phyloP scores from a whole-genome alignment of 2,888 invertebrate species.

The Ceramica pisi region DNA sequence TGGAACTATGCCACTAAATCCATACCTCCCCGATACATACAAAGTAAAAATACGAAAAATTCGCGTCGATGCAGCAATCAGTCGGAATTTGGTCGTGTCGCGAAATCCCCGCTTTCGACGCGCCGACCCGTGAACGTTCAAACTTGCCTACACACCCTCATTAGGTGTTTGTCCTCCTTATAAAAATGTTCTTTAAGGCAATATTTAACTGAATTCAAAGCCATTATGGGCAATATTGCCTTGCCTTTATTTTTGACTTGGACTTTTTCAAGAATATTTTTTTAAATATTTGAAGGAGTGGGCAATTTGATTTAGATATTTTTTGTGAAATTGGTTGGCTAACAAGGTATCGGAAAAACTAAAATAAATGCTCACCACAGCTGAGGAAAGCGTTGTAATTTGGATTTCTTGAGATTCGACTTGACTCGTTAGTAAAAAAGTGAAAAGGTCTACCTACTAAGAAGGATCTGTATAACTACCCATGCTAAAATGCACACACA shows the following conservation, averaged over 20 bases:
- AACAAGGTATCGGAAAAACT: not conserved
- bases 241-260: constrained; percentile 32
- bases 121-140: constrained; percentile 79
- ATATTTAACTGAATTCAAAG: constrained; percentile 61
- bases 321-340: not conserved
- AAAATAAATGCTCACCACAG: not conserved
- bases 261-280: constrained; percentile 47
- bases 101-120: constrained; percentile 47
- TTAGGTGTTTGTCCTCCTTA: constrained; percentile 86
- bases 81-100: constrained; percentile 53
- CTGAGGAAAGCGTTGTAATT: not conserved
- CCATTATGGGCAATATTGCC: constrained; percentile 56
- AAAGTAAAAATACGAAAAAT: constrained; percentile 54
- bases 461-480: no score
- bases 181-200: constrained; percentile 77
- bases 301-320: not conserved
- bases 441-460: no score
- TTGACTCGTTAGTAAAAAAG: no score
- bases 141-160: constrained; percentile 83
- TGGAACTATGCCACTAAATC: not conserved
- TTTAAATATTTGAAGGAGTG: constrained; percentile 4
- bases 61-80: constrained; percentile 59
- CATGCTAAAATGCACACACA: no score
- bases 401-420: no score
- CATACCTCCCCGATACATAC: constrained; percentile 22